Evolutionary conservation across 2,113 vertebrate genomes (phyloP).

Genomic region (Circaetus gallicus): DNA sequence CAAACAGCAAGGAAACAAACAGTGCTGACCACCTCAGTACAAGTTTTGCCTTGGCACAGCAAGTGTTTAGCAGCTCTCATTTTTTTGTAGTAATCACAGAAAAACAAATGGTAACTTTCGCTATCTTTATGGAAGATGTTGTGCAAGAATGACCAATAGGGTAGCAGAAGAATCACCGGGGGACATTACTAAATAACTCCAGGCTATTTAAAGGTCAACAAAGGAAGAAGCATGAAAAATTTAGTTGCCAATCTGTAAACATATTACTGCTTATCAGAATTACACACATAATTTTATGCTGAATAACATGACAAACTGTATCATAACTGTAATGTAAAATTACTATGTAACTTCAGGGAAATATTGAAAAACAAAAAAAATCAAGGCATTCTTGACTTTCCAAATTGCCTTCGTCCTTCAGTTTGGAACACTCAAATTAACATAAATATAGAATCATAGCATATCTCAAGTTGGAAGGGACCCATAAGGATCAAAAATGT

Average conservation of each 20-base stretch:
- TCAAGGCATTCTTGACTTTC: not conserved
- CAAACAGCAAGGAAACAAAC: not conserved
- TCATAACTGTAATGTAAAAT: not conserved
- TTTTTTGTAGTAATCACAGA: not conserved
- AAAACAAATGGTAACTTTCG: not conserved
- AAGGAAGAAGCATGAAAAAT: not conserved
- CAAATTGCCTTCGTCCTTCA: not conserved
- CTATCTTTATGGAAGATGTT: not conserved
- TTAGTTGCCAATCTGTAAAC: not conserved
- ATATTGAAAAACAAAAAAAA: not conserved
- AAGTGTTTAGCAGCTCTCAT: not conserved
- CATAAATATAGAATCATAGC: not conserved
- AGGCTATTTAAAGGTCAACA: not conserved
- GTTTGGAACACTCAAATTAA: not conserved
- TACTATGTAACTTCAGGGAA: not conserved
- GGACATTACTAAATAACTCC: not conserved
- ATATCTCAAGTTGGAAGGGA: not conserved
- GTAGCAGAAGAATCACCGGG: not conserved
- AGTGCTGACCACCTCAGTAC: not conserved
- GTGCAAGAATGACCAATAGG: not conserved
- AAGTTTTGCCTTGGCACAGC: not conserved
- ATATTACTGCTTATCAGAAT: not conserved
- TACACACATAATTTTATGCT: not conserved
- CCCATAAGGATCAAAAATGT: not conserved
- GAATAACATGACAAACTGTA: not conserved